Conservation (phyloP, 2,113 vertebrate genomes). For the Halichoeres trimaculatus region DNA sequence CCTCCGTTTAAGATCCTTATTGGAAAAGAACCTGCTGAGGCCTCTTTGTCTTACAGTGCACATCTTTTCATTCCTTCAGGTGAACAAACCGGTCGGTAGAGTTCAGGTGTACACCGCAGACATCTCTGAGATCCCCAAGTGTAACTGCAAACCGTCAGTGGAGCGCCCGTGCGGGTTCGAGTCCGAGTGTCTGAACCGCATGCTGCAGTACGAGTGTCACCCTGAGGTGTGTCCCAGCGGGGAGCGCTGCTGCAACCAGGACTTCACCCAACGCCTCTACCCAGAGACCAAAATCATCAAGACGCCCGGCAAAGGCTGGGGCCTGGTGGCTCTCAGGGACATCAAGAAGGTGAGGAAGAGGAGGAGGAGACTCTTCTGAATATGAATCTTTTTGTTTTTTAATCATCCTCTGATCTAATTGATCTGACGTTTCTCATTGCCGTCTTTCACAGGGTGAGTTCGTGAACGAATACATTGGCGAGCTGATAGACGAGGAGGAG, state of each 20-base stretch:
- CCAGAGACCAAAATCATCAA: conserved; percentile 96
- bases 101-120: conserved; percentile 97
- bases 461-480: conserved; percentile 97
- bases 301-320: conserved; percentile 96
- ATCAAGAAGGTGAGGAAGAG: conserved; percentile 90
- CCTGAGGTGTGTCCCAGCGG: conserved; percentile 94
- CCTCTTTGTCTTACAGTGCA: too few species aligned
- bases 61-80: conserved; percentile 73
- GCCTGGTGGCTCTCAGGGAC: conserved; percentile 91
- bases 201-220: conserved; percentile 99
- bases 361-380: too few species aligned
- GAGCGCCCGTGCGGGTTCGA: conserved; percentile 94
- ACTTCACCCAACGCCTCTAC: conserved; percentile 96
- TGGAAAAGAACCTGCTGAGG: neutral
- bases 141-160: conserved; percentile 94
- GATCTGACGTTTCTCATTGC: neutral
- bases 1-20: neutral
- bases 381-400: too few species aligned
- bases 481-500: conserved; percentile 97
- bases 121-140: conserved; percentile 96
- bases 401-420: too few species aligned
- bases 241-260: conserved; percentile 93
- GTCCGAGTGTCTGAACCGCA: conserved; percentile 96
- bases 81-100: conserved; percentile 93
- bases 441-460: conserved; percentile 92